Evolutionary conservation across 1,140 invertebrate genomes (phyloP), one percentile per base, ranked within the genome.

Genomic region (Drosophila asahinai): DNA sequence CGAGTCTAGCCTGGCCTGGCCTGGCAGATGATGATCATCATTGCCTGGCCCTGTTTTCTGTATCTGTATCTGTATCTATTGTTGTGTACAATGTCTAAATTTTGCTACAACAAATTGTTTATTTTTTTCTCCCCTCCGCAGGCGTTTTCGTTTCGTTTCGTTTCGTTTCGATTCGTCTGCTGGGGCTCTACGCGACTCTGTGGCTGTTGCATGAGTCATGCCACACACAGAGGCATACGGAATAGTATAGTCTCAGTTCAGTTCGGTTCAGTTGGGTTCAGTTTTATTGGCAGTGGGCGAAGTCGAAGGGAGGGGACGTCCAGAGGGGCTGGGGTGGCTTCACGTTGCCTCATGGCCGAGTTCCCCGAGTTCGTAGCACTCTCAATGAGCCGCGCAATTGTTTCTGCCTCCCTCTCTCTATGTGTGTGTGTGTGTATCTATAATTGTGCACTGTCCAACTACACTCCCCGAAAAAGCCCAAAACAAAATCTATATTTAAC

Each of bases 61-160:
- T 86, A 80, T 83, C 83, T 52, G 61, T 47, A 75, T 75, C 59
- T 52, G 61, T 47, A 75, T 75, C 59, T 74, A 49, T 54, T 77
- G 49, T 75, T 79, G 65, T 64, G 52, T 65, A 76, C 74, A 84
- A 71, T 61, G 81, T 89, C 86, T 80, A 91, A 80, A 86, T 86
- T 90, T 77, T 91, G 78, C 84, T 89, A 91, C 80, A 90, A 91
- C 82, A 90, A 91, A 91, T 91, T 80, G 81, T 86, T 90, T 86
- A 83, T 90, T 68, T 84, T 73, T 74, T 38, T 64, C 5, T 17
- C 36, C 27, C 40, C 55, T 38, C 65, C 22, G 27, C 45, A n/a
- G 25, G 15, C 54, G 58, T 67, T 79, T 75, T 81, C 72, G 77
- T 86, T 86, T 83, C 68, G 72, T 79, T 75, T 81, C 72, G 77